phyloP scores from a whole-genome alignment of 2,888 invertebrate species.

The Ochropleura plecta region DNA sequence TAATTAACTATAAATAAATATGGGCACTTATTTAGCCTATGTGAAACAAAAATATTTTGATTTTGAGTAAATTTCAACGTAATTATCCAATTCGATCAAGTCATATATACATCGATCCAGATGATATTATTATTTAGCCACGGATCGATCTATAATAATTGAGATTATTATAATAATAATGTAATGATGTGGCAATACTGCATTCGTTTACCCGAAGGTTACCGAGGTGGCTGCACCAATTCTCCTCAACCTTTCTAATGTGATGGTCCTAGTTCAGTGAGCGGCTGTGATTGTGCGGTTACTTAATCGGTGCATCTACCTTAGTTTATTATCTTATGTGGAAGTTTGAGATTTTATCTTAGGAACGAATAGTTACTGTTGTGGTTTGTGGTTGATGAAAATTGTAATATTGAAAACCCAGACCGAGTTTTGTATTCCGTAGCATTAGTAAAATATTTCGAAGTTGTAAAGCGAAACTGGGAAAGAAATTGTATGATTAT shows the following conservation, averaged over 20 bases:
- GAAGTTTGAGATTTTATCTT: not conserved
- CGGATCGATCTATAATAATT: constrained; percentile 7
- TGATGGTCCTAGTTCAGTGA: constrained; percentile 52
- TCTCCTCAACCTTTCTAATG: constrained; percentile 56
- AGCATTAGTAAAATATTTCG: not conserved
- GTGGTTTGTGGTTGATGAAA: constrained; percentile 31
- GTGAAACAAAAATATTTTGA: no score
- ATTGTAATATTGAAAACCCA: constrained; percentile 2
- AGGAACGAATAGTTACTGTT: not conserved
- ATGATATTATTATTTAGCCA: constrained; percentile 1
- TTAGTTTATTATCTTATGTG: constrained; percentile 18
- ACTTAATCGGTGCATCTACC: constrained; percentile 16
- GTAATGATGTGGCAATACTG: constrained; percentile 23
- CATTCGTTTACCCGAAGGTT: constrained; percentile 45
- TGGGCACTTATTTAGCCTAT: no score
- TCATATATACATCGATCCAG: not conserved
- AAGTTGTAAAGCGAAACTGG: no score
- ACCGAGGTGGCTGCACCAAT: constrained; percentile 51
- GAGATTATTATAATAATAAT: constrained; percentile 13
- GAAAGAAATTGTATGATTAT: no score
- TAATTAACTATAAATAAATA: no score
- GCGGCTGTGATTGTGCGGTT: constrained; percentile 34
- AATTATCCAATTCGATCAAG: not conserved
- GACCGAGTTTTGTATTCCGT: not conserved
- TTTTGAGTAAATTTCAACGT: not conserved